Percentiles rank a stretch among this genome's conserved stretches.
Conservation (phyloP, 1,140 invertebrate species). For the Procambarus clarkii region DNA sequence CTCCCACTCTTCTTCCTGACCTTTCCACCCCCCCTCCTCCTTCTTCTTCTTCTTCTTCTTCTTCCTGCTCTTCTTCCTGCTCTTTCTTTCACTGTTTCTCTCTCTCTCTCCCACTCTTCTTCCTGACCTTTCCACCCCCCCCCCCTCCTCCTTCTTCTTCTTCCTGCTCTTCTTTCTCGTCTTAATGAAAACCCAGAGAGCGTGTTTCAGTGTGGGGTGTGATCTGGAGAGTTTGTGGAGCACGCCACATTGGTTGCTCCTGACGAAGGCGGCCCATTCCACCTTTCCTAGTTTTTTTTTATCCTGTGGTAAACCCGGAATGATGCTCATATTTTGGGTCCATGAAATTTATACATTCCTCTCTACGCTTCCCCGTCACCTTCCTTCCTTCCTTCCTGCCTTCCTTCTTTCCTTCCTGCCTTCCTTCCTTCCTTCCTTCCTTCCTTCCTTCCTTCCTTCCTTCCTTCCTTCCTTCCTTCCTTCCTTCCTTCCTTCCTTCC, state of each 20-base stretch:
- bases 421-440: neutral
- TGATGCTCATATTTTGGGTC: slow-evolving; percentile 52
- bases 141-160: neutral
- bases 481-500: neutral
- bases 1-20: neutral
- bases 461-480: neutral
- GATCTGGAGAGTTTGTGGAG: slow-evolving; percentile 26
- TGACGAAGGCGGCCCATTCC: slow-evolving; percentile 35
- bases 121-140: neutral
- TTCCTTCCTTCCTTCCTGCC: neutral
- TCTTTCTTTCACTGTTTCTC: neutral
- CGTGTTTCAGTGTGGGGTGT: slow-evolving; percentile 21
- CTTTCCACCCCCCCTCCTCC: neutral
- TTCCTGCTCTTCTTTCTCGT: neutral
- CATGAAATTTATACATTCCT: slow-evolving; percentile 32
- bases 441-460: neutral
- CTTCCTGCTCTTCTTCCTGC: too few species aligned
- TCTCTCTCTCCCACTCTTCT: neutral
- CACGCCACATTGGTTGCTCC: slow-evolving; percentile 27
- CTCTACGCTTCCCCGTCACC: neutral
- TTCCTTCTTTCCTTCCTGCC: neutral
- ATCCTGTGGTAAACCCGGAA: slow-evolving; percentile 40
- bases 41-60: neutral
- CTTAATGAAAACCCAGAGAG: slow-evolving; percentile 25
- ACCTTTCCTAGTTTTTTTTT: slow-evolving; percentile 32